Conservation (phyloP, 1,140 invertebrate species). For the Phocides pigmalion region DNA sequence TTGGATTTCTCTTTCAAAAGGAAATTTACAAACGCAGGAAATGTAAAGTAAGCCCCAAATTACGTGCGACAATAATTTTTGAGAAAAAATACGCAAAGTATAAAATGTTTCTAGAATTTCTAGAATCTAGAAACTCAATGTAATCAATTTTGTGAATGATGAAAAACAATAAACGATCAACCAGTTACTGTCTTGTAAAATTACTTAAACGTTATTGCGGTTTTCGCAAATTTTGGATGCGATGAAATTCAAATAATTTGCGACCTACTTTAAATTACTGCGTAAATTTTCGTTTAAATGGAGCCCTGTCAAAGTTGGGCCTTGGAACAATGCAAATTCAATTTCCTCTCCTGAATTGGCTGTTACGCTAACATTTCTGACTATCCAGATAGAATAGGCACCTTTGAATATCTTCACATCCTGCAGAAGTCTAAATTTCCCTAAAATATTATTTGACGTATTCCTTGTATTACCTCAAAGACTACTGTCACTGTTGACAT, state of each 20-base stretch:
- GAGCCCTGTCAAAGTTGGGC: slow-evolving; percentile 49
- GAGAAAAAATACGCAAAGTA: too few species aligned
- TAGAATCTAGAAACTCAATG: too few species aligned
- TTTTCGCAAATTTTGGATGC: slow-evolving; percentile 3
- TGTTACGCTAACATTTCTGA: slow-evolving; percentile 40
- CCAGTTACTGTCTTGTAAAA: not conserved
- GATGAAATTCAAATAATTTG: slow-evolving; percentile 32
- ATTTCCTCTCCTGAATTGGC: slow-evolving; percentile 54
- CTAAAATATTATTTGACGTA: not conserved
- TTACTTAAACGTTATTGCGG: not conserved
- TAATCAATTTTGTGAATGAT: too few species aligned
- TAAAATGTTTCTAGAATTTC: too few species aligned
- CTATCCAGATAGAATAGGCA: slow-evolving; percentile 9
- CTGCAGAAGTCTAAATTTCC: not conserved
- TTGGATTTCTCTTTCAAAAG: too few species aligned
- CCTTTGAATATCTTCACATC: not conserved
- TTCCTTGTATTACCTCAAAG: too few species aligned
- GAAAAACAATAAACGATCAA: not conserved
- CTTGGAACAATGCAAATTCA: slow-evolving; percentile 60
- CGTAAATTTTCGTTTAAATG: slow-evolving; percentile 50
- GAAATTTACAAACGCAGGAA: too few species aligned
- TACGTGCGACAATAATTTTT: too few species aligned
- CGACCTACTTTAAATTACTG: slow-evolving; percentile 43
- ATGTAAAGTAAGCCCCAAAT: too few species aligned
- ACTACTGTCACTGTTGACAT: not conserved